These are phyloP conservation scores for Odontomyia ornata DNA, from an alignment of 2,888 invertebrate genomes.

Conservation along the genomic window DNA sequence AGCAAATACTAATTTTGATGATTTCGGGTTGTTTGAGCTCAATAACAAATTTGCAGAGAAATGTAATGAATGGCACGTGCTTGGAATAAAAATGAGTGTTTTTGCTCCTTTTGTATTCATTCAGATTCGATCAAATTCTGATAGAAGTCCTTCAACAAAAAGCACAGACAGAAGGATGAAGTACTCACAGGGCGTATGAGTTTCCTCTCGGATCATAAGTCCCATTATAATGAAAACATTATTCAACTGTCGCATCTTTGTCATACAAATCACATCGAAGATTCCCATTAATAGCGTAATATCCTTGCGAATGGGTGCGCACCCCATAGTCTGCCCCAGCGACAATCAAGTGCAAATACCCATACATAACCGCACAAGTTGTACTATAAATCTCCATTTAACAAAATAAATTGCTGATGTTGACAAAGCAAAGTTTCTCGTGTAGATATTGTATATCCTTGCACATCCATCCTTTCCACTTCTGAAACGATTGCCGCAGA, in stretches of 20 bases:
- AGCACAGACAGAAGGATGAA: too few relatives aligned
- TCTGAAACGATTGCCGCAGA: conserved; percentile 9
- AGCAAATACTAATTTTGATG: too few relatives aligned
- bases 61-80: too few relatives aligned
- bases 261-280: conserved; percentile 9
- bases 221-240: neutral
- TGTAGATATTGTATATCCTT: neutral
- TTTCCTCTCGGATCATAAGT: neutral
- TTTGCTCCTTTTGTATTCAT: too few relatives aligned
- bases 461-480: neutral
- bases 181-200: too few relatives aligned
- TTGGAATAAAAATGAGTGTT: too few relatives aligned
- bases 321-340: neutral
- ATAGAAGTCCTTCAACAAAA: too few relatives aligned
- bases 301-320: conserved; percentile 1
- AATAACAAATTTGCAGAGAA: too few relatives aligned
- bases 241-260: neutral
- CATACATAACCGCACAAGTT: conserved; percentile 34
- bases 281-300: conserved; percentile 25
- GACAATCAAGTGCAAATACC: conserved; percentile 21
- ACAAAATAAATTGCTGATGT: conserved; percentile 43
- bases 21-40: too few relatives aligned
- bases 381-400: conserved; percentile 40
- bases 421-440: conserved; percentile 41
- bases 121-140: too few relatives aligned